These are phyloP conservation scores for Psittacula derbiana DNA, from an alignment of 2,797 vertebrate genomes.

Conservation along the genomic window DNA sequence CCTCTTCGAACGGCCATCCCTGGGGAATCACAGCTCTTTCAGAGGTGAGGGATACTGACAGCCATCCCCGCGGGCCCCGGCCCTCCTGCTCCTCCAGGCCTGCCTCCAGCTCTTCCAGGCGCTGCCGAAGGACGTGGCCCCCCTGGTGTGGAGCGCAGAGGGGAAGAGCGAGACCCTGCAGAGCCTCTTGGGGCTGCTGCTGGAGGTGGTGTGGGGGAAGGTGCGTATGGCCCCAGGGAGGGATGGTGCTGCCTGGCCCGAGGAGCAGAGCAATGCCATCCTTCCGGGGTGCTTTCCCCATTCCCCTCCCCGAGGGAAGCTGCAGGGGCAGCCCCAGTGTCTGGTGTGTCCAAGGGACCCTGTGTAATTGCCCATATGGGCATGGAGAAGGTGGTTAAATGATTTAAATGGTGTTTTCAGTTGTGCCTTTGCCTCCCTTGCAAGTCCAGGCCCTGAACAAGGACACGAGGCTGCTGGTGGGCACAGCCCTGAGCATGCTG, in stretches of 20 bases:
- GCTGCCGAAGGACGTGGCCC: conserved; percentile 73
- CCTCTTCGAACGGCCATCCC: rapidly evolving
- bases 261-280: not conserved
- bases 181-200: conserved; percentile 81
- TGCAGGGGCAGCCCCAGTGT: not conserved
- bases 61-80: rapidly evolving
- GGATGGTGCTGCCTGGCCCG: not conserved
- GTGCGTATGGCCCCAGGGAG: conserved; percentile 35
- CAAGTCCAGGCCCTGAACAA: conserved; percentile 64
- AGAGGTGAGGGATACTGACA: not conserved
- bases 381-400: not conserved
- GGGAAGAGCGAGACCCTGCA: conserved; percentile 52
- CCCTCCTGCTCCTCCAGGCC: conserved; percentile 69
- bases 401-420: not conserved
- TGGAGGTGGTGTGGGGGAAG: conserved; percentile 79
- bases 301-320: not conserved
- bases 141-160: conserved; percentile 73
- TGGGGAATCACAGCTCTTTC: not conserved
- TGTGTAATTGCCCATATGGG: not conserved
- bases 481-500: conserved; percentile 86
- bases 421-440: not conserved
- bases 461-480: conserved; percentile 84
- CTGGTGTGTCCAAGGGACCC: not conserved
- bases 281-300: rapidly evolving
- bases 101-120: conserved; percentile 88